Evolutionary conservation across 2,797 vertebrate genomes (phyloP).

Genomic region (Peromyscus nudipes): DNA sequence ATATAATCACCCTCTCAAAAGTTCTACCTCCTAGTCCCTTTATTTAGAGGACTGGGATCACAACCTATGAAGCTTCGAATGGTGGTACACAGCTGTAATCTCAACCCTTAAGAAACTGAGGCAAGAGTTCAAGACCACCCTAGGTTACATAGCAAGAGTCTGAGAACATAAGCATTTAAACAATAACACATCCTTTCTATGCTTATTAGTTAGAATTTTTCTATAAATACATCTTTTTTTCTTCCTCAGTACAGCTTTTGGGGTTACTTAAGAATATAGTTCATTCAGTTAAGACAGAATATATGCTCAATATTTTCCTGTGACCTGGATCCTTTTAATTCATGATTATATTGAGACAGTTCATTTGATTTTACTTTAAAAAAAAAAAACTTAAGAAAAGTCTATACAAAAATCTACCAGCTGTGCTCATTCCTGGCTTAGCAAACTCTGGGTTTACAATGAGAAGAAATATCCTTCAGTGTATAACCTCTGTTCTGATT

Average conservation of each 20-base stretch:
- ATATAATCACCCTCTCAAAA: neutral
- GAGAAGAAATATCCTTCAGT: neutral
- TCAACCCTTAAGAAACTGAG: neutral
- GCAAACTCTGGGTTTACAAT: neutral
- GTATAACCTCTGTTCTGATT: neutral
- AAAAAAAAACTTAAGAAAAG: neutral
- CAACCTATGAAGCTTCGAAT: neutral
- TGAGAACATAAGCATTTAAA: neutral
- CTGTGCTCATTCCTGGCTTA: neutral
- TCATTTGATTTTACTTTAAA: neutral
- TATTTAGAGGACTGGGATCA: neutral
- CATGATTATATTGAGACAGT: neutral
- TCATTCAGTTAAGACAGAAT: neutral
- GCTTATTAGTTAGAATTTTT: neutral
- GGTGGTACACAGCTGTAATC: neutral
- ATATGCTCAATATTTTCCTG: neutral
- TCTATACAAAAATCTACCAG: neutral
- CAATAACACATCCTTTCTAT: neutral
- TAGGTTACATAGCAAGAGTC: neutral
- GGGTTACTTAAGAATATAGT: neutral
- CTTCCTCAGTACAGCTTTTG: neutral
- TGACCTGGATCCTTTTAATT: neutral
- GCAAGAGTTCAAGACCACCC: neutral
- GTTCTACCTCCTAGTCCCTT: neutral
- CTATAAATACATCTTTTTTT: neutral